These are phyloP conservation scores for Mastigias papua DNA, from an alignment of 30 jellyfish, hydroid and myxozoan species.

Conservation along the genomic window DNA sequence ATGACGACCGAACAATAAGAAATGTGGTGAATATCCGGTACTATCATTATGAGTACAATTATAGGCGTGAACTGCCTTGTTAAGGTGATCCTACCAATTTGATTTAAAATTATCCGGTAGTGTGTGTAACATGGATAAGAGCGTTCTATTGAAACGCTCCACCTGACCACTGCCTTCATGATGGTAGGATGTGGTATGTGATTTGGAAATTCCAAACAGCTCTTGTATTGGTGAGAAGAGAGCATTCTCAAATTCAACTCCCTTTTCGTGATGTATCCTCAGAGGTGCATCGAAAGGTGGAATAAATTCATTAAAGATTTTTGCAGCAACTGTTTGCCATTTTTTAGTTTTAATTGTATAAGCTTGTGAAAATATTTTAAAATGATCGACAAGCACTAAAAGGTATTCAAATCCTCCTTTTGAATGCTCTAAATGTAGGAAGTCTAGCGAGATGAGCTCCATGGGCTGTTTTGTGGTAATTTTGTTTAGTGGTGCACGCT, in stretches of 20 bases:
- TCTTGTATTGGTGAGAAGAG: slow-evolving; percentile 30
- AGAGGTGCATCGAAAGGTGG: slow-evolving; percentile 60
- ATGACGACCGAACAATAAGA: slow-evolving; percentile 16
- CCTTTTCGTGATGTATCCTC: slow-evolving; percentile 72
- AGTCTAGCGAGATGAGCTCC: slow-evolving; percentile 24
- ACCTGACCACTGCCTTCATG: slow-evolving; percentile 54
- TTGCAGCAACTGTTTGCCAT: slow-evolving; percentile 57
- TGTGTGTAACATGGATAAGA: slow-evolving; percentile 41
- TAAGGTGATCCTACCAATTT: slow-evolving; percentile 6
- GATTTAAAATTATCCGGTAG: slow-evolving; percentile 3
- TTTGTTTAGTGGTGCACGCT: slow-evolving; percentile 25
- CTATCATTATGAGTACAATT: slow-evolving; percentile 17
- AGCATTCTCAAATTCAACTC: slow-evolving; percentile 62
- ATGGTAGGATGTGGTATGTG: slow-evolving; percentile 59
- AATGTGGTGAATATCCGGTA: slow-evolving; percentile 16
- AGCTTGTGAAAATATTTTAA: slow-evolving; percentile 64
- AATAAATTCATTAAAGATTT: slow-evolving; percentile 56
- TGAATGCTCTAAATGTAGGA: slow-evolving; percentile 24
- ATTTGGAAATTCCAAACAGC: slow-evolving; percentile 7
- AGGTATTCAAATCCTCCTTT: slow-evolving; percentile 3
- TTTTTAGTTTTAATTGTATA: slow-evolving; percentile 56
- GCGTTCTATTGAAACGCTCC: slow-evolving; percentile 46
- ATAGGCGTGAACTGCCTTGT: slow-evolving; percentile 6
- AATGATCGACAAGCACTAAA: slow-evolving; percentile 30
- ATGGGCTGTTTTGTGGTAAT: slow-evolving; percentile 7